Percentiles rank a stretch among this genome's conserved stretches.
phyloP scores from a whole-genome alignment of 2,113 vertebrate genomes.

The Melospiza georgiana region DNA sequence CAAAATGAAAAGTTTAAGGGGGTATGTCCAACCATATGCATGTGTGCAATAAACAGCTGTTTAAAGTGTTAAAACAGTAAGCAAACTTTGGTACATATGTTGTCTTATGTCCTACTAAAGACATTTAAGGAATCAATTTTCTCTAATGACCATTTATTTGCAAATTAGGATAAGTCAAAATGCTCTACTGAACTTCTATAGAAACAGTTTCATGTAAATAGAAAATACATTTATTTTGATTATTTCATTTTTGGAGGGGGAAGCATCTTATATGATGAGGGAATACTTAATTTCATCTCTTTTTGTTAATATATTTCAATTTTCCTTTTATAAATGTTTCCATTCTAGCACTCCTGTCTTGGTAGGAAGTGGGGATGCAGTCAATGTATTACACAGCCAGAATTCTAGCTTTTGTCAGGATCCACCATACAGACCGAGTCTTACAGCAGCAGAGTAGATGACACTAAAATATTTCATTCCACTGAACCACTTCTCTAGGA shows the following conservation, averaged over 20 bases:
- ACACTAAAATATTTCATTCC: not conserved
- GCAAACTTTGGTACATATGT: not conserved
- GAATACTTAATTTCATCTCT: not conserved
- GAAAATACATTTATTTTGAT: not conserved
- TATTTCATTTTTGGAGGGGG: not conserved
- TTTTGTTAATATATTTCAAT: not conserved
- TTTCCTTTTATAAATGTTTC: not conserved
- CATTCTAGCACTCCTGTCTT: not conserved
- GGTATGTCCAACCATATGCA: not conserved
- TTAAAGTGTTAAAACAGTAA: not conserved
- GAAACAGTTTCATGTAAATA: not conserved
- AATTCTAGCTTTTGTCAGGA: not conserved
- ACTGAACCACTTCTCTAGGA: not conserved
- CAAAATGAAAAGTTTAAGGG: not conserved
- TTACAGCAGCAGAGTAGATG: not conserved
- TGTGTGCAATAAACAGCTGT: not conserved
- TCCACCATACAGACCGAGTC: not conserved
- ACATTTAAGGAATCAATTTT: not conserved
- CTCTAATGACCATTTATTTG: not conserved
- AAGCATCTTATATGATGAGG: not conserved
- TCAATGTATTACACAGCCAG: not conserved
- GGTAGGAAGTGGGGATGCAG: not conserved
- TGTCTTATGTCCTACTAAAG: not conserved
- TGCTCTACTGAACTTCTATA: not conserved
- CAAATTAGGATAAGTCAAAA: not conserved